Percentiles rank a stretch among this genome's conserved stretches.
phyloP scores from a whole-genome alignment of 2,888 invertebrate species.

The Cryptocephalus primarius region DNA sequence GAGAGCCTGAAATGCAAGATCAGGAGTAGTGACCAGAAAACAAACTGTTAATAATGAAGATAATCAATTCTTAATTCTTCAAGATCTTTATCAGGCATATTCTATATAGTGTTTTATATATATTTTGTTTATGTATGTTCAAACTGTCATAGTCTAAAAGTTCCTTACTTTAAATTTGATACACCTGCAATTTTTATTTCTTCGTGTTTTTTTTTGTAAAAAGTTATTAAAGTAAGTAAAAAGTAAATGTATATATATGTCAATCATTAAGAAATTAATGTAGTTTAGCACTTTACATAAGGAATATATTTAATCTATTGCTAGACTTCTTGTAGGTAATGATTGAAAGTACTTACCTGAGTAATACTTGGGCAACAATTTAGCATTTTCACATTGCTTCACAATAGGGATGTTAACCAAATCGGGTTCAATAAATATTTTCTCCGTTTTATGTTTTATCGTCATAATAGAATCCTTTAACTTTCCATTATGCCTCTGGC shows the following conservation, averaged over 20 bases:
- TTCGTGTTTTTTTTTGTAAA: no score
- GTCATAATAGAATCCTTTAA: constrained; percentile 18
- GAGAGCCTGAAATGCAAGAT: background rate
- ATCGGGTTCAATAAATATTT: constrained; percentile 13
- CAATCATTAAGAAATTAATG: no score
- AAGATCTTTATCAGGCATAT: no score
- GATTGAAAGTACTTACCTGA: constrained; percentile 29
- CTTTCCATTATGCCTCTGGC: constrained; percentile 17
- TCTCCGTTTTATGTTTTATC: constrained; percentile 11
- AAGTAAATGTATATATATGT: no score
- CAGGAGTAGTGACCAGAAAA: background rate
- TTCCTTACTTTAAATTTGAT: no score
- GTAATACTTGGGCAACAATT: constrained; percentile 55
- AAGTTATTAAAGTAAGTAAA: no score
- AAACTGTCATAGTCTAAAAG: no score
- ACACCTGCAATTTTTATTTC: no score
- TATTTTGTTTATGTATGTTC: no score
- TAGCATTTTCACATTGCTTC: constrained; percentile 56
- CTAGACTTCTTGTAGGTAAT: background rate
- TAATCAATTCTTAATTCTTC: no score
- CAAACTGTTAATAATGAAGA: no score
- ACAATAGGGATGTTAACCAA: constrained; percentile 46
- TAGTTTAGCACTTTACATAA: background rate
- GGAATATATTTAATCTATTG: background rate
- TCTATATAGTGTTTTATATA: no score